Percentiles rank a stretch among this genome's conserved stretches.
phyloP scores from a whole-genome alignment of 92 coral and sea anemone genomes.

The Muricea muricata region DNA sequence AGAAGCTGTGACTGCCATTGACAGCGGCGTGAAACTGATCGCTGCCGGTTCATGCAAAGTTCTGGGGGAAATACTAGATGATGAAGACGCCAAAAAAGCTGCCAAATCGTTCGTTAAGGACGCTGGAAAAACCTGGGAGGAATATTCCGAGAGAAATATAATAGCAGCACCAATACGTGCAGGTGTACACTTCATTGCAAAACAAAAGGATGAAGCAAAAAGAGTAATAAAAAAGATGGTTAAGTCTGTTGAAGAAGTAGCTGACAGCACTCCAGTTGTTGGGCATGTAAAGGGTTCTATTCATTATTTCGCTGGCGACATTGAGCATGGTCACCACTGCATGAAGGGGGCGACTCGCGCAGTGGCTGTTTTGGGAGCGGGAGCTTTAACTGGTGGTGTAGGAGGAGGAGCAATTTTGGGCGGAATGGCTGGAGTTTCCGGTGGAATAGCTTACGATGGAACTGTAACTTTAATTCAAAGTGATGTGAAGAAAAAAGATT shows the following conservation, averaged over 20 bases:
- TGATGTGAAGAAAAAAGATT: background rate
- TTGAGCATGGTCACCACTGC: background rate
- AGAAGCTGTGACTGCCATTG: background rate
- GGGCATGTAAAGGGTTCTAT: background rate
- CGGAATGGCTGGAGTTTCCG: background rate
- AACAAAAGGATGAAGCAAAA: background rate
- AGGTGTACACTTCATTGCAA: too few relatives aligned
- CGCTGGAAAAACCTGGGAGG: background rate
- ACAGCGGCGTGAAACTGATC: background rate
- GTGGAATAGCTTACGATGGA: background rate
- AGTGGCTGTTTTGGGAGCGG: background rate
- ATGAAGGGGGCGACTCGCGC: background rate
- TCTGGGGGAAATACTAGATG: background rate
- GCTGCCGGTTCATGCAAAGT: background rate
- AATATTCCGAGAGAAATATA: background rate
- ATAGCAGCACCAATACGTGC: background rate
- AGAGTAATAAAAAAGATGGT: background rate
- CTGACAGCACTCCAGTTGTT: background rate
- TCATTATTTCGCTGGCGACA: background rate
- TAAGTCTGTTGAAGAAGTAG: background rate
- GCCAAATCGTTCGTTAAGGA: background rate
- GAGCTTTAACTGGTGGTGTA: background rate
- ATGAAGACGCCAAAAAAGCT: background rate
- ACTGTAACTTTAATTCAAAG: background rate
- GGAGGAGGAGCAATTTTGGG: background rate